Conservation (phyloP, 2,888 invertebrate species). For the Exocentrus adspersus region DNA sequence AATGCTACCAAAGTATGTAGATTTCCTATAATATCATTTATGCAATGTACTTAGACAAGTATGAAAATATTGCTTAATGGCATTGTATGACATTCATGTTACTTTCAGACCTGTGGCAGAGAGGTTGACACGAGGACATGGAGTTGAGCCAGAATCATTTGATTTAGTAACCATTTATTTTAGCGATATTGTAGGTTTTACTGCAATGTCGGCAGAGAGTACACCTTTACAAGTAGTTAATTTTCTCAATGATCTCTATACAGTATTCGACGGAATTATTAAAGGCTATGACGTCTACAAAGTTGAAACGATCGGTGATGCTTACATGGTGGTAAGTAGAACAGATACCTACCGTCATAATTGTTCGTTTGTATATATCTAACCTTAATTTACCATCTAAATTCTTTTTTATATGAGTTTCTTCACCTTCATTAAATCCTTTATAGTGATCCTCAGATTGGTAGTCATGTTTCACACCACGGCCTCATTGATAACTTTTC, state of each 20-base stretch:
- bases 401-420: too few species aligned
- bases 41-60: background rate
- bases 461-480: too few species aligned
- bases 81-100: conserved; percentile 7
- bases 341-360: too few species aligned
- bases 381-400: too few species aligned
- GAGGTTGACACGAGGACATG: conserved; percentile 86
- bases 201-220: conserved; percentile 93
- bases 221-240: conserved; percentile 91
- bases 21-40: background rate
- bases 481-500: too few species aligned
- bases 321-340: conserved; percentile 76
- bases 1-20: conserved; percentile 88
- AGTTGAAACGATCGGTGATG: conserved; percentile 94
- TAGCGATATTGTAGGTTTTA: conserved; percentile 97
- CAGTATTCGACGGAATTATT: conserved; percentile 95
- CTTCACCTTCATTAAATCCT: too few species aligned
- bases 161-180: conserved; percentile 96
- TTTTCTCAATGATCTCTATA: conserved; percentile 97
- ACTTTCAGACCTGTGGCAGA: conserved; percentile 83
- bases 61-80: too few species aligned
- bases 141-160: conserved; percentile 93
- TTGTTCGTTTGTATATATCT: too few species aligned
- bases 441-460: too few species aligned
- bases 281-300: conserved; percentile 98